A percentile compares a stretch with the other conserved stretches of the same genome.
These are phyloP conservation scores for Chaetops frenatus DNA, from an alignment of 2,113 vertebrate genomes.

Conservation along the genomic window DNA sequence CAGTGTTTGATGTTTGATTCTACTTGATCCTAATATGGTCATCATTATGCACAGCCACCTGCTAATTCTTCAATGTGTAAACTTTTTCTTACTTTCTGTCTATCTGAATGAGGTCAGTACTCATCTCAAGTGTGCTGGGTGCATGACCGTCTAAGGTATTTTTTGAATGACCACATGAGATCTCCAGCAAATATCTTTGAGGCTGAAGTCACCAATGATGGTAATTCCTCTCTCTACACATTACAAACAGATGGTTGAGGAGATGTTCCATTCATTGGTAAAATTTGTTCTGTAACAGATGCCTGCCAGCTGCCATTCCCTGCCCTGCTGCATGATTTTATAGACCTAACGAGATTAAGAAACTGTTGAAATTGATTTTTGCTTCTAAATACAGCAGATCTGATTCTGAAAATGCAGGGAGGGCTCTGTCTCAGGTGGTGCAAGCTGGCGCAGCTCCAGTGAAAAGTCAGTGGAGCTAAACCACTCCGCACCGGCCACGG, in stretches of 20 bases:
- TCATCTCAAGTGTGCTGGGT: neutral
- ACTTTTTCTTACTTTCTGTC: neutral
- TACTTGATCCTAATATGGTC: neutral
- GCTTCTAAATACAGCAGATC: slow-evolving; percentile 54
- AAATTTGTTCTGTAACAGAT: slow-evolving; percentile 58
- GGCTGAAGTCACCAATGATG: slow-evolving; percentile 40
- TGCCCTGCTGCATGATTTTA: slow-evolving; percentile 40
- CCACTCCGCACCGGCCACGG: neutral
- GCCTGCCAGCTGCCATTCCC: slow-evolving; percentile 60
- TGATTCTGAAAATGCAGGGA: slow-evolving; percentile 30
- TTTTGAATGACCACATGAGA: slow-evolving; percentile 39
- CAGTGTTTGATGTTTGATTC: neutral
- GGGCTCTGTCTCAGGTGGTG: slow-evolving; percentile 16
- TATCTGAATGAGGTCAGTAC: neutral
- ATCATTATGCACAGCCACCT: neutral
- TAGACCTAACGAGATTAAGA: slow-evolving; percentile 58
- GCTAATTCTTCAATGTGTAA: slow-evolving; percentile 1
- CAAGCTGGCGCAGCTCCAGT: neutral
- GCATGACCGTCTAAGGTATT: slow-evolving; percentile 28
- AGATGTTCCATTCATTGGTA: slow-evolving; percentile 58
- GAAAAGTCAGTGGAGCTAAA: neutral
- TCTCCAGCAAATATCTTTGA: slow-evolving; percentile 40
- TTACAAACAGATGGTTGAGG: slow-evolving; percentile 57
- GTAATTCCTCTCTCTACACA: slow-evolving; percentile 42
- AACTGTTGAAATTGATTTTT: slow-evolving; percentile 57